Evolutionary conservation across 2,113 vertebrate genomes (phyloP).

Genomic region (Carollia perspicillata): DNA sequence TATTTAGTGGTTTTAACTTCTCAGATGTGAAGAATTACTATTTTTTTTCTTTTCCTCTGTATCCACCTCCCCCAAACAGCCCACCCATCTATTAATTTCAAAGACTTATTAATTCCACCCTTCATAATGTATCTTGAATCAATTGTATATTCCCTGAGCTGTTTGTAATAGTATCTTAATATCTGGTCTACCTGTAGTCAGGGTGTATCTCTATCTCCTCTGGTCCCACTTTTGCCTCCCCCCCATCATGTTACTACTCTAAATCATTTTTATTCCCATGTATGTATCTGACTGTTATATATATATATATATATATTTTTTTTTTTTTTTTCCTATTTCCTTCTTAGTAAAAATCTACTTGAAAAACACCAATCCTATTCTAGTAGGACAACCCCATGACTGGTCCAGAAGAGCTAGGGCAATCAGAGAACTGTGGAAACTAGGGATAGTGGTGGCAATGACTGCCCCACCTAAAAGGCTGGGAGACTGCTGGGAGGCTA

Average conservation of each 20-base stretch:
- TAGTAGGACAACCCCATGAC: not conserved
- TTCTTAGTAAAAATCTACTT: not conserved
- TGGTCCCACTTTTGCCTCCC: not conserved
- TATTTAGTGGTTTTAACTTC: conserved; percentile 39
- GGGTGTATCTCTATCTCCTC: not conserved
- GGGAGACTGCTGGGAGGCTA: too few species aligned
- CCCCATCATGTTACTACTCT: not conserved
- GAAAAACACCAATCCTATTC: not conserved
- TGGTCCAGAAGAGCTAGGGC: not conserved
- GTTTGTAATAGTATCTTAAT: not conserved
- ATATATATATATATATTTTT: not conserved
- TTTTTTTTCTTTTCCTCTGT: not conserved
- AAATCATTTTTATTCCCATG: not conserved
- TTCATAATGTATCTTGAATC: not conserved
- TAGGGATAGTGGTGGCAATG: not conserved
- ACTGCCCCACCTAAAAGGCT: not conserved
- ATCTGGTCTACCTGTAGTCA: not conserved
- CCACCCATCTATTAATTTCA: not conserved
- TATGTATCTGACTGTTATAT: not conserved
- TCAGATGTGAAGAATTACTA: conserved; percentile 1
- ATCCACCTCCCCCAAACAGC: not conserved
- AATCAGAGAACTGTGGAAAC: not conserved
- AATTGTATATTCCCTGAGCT: not conserved
- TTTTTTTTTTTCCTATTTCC: not conserved
- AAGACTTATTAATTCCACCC: conserved; percentile 13